Percentiles rank a stretch among this genome's conserved stretches.
phyloP scores from a whole-genome alignment of 2,113 vertebrate species.

The Scopus umbretta region DNA sequence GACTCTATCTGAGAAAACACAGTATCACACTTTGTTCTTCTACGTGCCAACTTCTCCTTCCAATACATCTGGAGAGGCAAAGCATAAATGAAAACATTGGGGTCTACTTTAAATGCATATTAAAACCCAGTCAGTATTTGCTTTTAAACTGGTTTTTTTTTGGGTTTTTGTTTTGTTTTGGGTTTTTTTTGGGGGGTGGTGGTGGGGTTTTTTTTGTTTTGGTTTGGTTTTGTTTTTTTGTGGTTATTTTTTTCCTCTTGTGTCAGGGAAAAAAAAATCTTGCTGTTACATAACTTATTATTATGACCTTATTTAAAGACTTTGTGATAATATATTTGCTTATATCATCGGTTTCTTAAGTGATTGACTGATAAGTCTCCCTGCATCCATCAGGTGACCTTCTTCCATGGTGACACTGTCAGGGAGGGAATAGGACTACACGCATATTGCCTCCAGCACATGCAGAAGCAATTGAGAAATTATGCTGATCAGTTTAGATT shows the following conservation, averaged over 20 bases:
- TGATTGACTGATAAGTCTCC: neutral
- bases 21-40: neutral
- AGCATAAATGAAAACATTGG: neutral
- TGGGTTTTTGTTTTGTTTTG: no score
- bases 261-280: neutral
- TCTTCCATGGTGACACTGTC: neutral
- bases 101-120: neutral
- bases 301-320: neutral
- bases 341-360: neutral
- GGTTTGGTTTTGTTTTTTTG: no score
- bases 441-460: accelerated
- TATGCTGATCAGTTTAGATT: neutral
- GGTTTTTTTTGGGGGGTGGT: no score
- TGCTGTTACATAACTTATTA: neutral
- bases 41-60: neutral
- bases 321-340: neutral
- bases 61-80: neutral
- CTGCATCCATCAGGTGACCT: neutral
- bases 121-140: neutral
- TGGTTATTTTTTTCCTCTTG: no score
- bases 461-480: accelerated
- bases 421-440: neutral
- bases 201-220: no score
- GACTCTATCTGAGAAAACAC: neutral
- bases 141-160: no score